These are phyloP conservation scores for Hybognathus amarus DNA, from an alignment of 2,797 vertebrate species.

Conservation along the genomic window DNA sequence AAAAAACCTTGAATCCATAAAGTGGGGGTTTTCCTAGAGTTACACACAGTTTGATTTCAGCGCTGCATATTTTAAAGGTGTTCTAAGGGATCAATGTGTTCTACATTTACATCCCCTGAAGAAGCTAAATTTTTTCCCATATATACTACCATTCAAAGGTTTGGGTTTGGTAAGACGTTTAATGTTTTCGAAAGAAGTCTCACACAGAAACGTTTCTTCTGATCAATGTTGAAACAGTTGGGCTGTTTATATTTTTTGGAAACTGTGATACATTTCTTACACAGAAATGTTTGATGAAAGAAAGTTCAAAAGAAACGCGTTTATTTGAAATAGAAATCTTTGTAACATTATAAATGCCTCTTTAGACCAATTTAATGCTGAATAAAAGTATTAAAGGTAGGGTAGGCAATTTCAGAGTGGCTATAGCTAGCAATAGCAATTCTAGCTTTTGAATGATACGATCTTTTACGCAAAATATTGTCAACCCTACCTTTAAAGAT, in stretches of 20 bases:
- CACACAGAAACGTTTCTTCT: not conserved
- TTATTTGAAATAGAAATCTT: not conserved
- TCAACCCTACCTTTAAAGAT: too few species aligned
- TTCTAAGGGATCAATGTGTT: not conserved
- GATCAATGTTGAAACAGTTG: not conserved
- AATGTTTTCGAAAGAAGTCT: not conserved
- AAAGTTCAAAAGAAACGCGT: not conserved
- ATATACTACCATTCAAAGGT: not conserved
- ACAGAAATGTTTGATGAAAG: not conserved
- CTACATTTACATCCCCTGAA: constrained; percentile 4
- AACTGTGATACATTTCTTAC: not conserved
- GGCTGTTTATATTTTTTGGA: not conserved
- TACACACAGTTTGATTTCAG: constrained; percentile 17
- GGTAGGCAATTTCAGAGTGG: not conserved
- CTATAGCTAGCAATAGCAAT: not conserved
- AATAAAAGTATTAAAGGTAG: not conserved
- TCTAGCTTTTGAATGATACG: not conserved
- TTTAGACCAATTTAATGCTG: not conserved
- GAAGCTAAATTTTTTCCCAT: too few species aligned
- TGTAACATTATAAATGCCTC: not conserved
- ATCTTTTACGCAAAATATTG: too few species aligned
- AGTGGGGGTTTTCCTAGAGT: constrained; percentile 10
- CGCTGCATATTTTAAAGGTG: constrained; percentile 8
- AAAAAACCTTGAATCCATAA: constrained; percentile 23
- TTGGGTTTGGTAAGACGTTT: not conserved